Conservation (phyloP, 2,797 vertebrate species). For the Rhabdomys pumilio region DNA sequence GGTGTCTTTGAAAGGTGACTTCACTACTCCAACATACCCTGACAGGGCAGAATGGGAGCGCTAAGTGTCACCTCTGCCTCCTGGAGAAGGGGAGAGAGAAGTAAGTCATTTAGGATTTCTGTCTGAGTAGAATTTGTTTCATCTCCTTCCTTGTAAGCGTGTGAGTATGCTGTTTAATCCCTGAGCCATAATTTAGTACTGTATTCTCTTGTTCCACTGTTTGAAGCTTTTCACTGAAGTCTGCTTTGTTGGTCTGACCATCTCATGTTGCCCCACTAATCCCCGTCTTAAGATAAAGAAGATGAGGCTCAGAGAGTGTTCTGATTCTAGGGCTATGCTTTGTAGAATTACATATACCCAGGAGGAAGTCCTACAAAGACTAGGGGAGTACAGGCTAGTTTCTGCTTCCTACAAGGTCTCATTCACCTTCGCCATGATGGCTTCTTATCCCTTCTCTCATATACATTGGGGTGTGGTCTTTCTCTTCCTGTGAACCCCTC, state of each 20-base stretch:
- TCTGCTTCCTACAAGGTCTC: neutral
- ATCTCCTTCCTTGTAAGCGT: neutral
- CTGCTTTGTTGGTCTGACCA: neutral
- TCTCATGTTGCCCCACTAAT: neutral
- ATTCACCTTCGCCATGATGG: neutral
- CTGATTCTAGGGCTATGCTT: constrained; percentile 13
- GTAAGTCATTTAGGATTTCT: constrained; percentile 44
- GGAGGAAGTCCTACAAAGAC: neutral
- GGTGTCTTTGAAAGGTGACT: constrained; percentile 1
- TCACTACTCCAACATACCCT: neutral
- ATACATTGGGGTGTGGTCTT: neutral
- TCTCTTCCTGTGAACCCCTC: constrained; percentile 1
- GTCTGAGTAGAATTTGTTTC: neutral
- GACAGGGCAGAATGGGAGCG: neutral
- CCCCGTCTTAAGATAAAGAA: constrained; percentile 8
- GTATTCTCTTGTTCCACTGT: neutral
- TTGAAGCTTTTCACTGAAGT: neutral
- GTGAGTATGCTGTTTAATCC: neutral
- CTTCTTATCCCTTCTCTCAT: neutral
- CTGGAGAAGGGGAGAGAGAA: neutral
- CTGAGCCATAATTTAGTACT: neutral
- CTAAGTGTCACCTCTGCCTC: neutral
- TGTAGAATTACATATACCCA: neutral
- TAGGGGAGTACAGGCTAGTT: neutral
- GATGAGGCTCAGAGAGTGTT: neutral